These are phyloP conservation scores for Stichodactyla helianthus DNA, from an alignment of 64 coral and sea anemone species.

Conservation along the genomic window DNA sequence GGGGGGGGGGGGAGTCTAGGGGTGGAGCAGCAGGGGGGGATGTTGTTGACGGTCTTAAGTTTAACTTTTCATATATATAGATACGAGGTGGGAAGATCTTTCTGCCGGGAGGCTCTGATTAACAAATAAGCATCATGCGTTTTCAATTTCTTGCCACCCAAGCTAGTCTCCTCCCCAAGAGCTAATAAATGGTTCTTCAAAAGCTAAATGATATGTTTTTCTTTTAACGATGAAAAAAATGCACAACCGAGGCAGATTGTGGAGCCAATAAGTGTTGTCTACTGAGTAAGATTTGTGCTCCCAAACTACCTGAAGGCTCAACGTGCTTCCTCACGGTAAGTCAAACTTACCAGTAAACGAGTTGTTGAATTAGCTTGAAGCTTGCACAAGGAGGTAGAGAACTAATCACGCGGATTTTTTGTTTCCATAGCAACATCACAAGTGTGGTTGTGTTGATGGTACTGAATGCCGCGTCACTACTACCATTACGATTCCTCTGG, in stretches of 20 bases:
- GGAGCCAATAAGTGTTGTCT: conserved; percentile 49
- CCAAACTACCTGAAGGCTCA: conserved; percentile 39
- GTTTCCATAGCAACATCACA: conserved; percentile 28
- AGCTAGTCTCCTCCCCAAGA: no score
- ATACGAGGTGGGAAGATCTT: no score
- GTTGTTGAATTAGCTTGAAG: not conserved
- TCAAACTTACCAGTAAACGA: not conserved
- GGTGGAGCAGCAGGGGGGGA: no score
- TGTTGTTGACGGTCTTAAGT: no score
- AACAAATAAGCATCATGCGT: no score
- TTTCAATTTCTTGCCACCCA: no score
- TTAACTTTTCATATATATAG: no score
- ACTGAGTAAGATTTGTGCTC: conserved; percentile 41
- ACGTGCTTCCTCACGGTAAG: conserved; percentile 52
- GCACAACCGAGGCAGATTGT: conserved; percentile 35
- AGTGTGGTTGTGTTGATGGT: conserved; percentile 47
- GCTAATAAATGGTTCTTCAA: no score
- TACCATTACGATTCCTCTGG: conserved; percentile 25
- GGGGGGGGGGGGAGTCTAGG: no score
- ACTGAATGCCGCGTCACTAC: conserved; percentile 53
- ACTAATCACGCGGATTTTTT: not conserved
- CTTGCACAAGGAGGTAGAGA: no score
- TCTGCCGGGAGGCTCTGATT: no score
- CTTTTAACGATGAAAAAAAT: conserved; percentile 39
- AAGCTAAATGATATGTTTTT: conserved; percentile 31